A percentile compares a stretch with the other conserved stretches of the same genome.
Evolutionary conservation across 1,140 invertebrate species (phyloP).

Genomic region (Bradysia coprophila): DNA sequence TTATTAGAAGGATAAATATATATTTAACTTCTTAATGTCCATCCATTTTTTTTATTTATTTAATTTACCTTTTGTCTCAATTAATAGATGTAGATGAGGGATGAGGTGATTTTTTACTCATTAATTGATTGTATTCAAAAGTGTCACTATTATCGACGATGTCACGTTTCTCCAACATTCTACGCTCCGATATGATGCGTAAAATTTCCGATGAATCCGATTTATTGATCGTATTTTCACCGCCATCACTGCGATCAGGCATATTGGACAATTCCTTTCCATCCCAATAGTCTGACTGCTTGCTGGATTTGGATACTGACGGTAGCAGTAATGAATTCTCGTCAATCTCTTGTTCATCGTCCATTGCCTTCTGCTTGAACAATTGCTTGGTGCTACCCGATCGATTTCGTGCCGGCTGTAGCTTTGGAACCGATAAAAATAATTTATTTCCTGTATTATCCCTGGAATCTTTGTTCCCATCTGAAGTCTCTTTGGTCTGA

Average conservation of each 20-base stretch:
- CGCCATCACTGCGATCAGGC: conserved; percentile 3
- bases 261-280: neutral
- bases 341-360: conserved; percentile 20
- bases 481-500: neutral
- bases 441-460: neutral
- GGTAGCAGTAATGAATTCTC: conserved; percentile 19
- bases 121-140: conserved; percentile 20
- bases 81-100: no score
- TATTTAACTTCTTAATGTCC: no score
- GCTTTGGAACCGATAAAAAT: conserved; percentile 17
- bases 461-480: neutral
- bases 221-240: conserved; percentile 10
- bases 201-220: conserved; percentile 21
- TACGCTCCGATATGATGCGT: conserved; percentile 21
- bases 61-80: no score
- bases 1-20: no score
- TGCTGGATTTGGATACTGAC: neutral
- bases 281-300: neutral
- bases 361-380: conserved; percentile 22
- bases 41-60: no score
- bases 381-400: conserved; percentile 23
- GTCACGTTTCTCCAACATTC: conserved; percentile 20
- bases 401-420: conserved; percentile 21
- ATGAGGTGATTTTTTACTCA: conserved; percentile 20
- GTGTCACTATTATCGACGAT: conserved; percentile 14